Evolutionary conservation across 2,888 invertebrate genomes (phyloP), one percentile per base, ranked within the genome.

Genomic region (Dysmachus trigonus): DNA sequence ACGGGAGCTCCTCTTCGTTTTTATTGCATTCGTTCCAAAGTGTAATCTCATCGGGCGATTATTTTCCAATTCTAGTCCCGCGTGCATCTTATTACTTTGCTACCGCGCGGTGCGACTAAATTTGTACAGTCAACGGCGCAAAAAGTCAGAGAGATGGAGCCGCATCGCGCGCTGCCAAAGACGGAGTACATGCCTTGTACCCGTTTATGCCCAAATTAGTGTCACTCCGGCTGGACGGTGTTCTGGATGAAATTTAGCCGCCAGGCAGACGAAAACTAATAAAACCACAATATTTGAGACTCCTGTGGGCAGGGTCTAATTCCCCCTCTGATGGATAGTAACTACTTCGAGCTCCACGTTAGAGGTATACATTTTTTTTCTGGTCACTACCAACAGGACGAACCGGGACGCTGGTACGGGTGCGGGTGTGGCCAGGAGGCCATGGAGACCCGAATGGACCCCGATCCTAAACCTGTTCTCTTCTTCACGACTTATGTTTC

Each of bases 61-160:
- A 79, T 79, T 76, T 79, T 79, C 38, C 79, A 79, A 79, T 79
- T 79, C 79, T 79, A 79, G 41, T 79, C 47, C 79, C 79, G 73
- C 35, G 30, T 51, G 51, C 51, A 79, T 79, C 79, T 79, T 79
- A 47, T 79, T 79, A 79, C 62, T 62, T 33, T 27, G 47, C 27
- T 41, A 27, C 38, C 47, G 38, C 47, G 38, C 51, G 79, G 47
- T 51, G 51, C 79, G 31, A 47, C 27, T 79, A 51, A 79, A 79
- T 79, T 79, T 79, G 79, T 79, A 51, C 31, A 79, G 62, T 62
- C 62, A 10, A 10, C 62, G 62, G 27, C 2, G 62, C 62, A 62
- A 62, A 62, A 62, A 53, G 18, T 22, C 10, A 8, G 2, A 8
- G 2, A 18, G 62, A 53, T 53, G 53, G 53, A 22, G 8, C 53